A percentile compares a stretch with the other conserved stretches of the same genome.
Conservation (phyloP, 2,888 invertebrate species). For the Periphyllus acericola region DNA sequence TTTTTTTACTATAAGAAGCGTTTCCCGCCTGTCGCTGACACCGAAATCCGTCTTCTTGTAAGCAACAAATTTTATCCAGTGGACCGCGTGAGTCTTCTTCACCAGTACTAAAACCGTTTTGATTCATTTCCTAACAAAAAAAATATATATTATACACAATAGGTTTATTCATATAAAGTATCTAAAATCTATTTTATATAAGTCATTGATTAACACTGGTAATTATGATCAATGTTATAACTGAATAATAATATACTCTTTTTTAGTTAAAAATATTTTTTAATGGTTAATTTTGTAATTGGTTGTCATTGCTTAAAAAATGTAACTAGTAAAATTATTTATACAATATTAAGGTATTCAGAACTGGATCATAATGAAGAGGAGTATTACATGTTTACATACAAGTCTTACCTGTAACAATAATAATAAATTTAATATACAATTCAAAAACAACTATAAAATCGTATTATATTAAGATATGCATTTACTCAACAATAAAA, state of each 20-base stretch:
- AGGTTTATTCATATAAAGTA: not conserved
- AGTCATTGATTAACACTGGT: too few relatives aligned
- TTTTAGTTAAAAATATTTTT: too few relatives aligned
- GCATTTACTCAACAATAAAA: not conserved
- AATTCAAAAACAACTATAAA: not conserved
- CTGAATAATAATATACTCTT: not conserved
- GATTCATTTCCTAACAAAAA: slow-evolving; percentile 56
- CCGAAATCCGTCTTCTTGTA: slow-evolving; percentile 87
- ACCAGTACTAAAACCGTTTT: slow-evolving; percentile 89
- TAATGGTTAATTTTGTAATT: too few relatives aligned
- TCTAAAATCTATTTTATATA: not conserved
- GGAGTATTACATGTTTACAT: too few relatives aligned
- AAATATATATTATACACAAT: not conserved
- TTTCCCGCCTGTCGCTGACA: slow-evolving; percentile 90
- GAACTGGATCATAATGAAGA: too few relatives aligned
- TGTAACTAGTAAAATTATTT: too few relatives aligned
- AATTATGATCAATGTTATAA: too few relatives aligned
- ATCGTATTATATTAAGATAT: not conserved
- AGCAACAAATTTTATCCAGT: slow-evolving; percentile 90
- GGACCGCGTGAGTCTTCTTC: slow-evolving; percentile 91
- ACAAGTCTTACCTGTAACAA: not conserved
- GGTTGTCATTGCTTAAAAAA: too few relatives aligned
- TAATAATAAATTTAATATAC: not conserved
- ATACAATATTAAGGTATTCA: too few relatives aligned
- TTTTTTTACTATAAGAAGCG: slow-evolving; percentile 95